Evolutionary conservation across 2,797 vertebrate species (phyloP), one percentile per base, ranked within the genome.

Genomic region (Crenuchus spilurus): DNA sequence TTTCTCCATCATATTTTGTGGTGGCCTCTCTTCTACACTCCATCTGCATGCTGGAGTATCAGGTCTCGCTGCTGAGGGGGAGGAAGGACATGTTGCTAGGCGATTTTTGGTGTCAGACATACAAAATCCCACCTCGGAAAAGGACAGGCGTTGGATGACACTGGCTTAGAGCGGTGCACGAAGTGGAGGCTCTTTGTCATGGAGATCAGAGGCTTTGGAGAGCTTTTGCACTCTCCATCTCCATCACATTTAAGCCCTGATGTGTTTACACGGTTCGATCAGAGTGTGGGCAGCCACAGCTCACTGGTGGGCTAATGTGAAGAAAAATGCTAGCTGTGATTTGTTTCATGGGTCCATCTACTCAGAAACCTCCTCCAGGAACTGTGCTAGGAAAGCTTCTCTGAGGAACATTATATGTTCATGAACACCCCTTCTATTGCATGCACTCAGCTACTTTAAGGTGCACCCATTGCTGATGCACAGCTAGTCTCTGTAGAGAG

Each of bases 81-180:
- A 75, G 70, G 49, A 70, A 74, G 76, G 66, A 35, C 41, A 57
- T 33, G 81, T 84, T 83, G 81, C 83, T 74, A 78, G 74, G 83
- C 62, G 62, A 82, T 71, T 74, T 70, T 58, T 30, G 49, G 72
- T 42, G 49, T 49, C 58, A 48, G 73, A 74, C 60, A 8, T 57
- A 76, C 49, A 69, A 76, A 65, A 78, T 66, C 51, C 28, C 57
- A 55, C 62, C 33, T 76, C 67, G 71, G 65, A 79, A 79, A 57
- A 76, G 62, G 55, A 80, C 54, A 73, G 0, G 46, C 46, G 6
- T 69, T 71, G 72, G 44, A 62, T 42, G 37, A 71, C 52, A 70
- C 39, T 10, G 28, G 74, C 31, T 63, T 68, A 8, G 63, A 33
- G 66, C 55, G 58, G 71, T 52, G 64, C 41, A 44, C 39, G 22